These are phyloP conservation scores for Pseudobourletiella spinata DNA, from an alignment of 1,140 invertebrate species.

Conservation along the genomic window DNA sequence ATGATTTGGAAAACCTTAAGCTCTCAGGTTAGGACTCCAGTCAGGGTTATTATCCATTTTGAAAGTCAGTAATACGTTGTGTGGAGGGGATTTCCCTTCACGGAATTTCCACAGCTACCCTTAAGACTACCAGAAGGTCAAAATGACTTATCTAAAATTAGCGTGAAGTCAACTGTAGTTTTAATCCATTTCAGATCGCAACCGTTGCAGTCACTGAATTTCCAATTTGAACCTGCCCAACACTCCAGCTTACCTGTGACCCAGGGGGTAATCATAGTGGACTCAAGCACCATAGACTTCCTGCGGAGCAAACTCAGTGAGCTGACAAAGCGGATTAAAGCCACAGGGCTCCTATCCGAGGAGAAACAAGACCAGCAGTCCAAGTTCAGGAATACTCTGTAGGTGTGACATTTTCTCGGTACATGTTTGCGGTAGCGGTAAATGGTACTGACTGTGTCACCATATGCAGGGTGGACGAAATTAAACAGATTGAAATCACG, in stretches of 20 bases:
- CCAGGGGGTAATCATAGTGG: constrained; percentile 71
- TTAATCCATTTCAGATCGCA: constrained; percentile 23
- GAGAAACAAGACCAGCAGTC: constrained; percentile 38
- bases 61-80: too few species aligned
- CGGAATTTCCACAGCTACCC: too few species aligned
- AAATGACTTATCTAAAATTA: too few species aligned
- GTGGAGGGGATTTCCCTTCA: too few species aligned
- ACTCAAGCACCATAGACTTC: constrained; percentile 84
- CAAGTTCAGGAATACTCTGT: constrained; percentile 35
- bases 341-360: constrained; percentile 42
- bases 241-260: constrained; percentile 48
- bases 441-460: too few species aligned
- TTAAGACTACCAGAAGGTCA: too few species aligned
- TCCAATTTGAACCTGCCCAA: constrained; percentile 31
- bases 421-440: too few species aligned
- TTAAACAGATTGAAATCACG: constrained; percentile 21
- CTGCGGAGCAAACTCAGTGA: constrained; percentile 64
- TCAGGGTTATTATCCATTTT: too few species aligned
- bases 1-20: too few species aligned
- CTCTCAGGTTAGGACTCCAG: too few species aligned
- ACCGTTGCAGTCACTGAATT: constrained; percentile 20
- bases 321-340: constrained; percentile 59
- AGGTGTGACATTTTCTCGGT: too few species aligned
- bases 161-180: too few species aligned
- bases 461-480: constrained; percentile 14